Evolutionary conservation across 2,888 invertebrate species (phyloP).

Genomic region (Ectropis crepuscularia): DNA sequence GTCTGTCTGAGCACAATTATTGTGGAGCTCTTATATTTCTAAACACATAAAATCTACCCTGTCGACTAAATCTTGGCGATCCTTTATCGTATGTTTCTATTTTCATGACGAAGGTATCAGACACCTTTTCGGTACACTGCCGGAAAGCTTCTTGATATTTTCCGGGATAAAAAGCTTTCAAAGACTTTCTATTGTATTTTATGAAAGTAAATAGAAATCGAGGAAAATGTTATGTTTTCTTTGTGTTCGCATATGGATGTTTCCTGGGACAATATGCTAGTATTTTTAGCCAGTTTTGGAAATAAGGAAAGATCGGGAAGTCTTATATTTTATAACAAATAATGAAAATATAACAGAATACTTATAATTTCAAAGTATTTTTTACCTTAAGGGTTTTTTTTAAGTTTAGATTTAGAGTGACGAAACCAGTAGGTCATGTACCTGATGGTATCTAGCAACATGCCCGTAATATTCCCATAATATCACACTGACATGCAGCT

Average conservation of each 20-base stretch:
- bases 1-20: neutral
- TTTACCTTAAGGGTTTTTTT: too few species aligned
- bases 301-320: neutral
- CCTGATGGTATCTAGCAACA: too few species aligned
- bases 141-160: constrained; percentile 35
- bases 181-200: constrained; percentile 32
- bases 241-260: constrained; percentile 12
- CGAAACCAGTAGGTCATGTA: too few species aligned
- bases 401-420: too few species aligned
- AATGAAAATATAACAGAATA: neutral
- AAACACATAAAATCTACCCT: constrained; percentile 11
- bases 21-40: neutral
- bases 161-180: constrained; percentile 34
- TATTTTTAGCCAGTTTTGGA: neutral
- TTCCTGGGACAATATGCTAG: neutral
- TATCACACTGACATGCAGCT: too few species aligned
- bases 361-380: too few species aligned
- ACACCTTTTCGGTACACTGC: constrained; percentile 31
- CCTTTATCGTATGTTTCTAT: constrained; percentile 19
- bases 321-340: neutral
- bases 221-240: constrained; percentile 28
- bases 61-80: neutral
- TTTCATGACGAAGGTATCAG: constrained; percentile 34
- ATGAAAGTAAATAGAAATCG: constrained; percentile 36
- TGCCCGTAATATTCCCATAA: too few species aligned